Percentiles rank a stretch among this genome's conserved stretches.
Conservation (phyloP, 2,113 vertebrate genomes). For the Chlamydotis undulata region DNA sequence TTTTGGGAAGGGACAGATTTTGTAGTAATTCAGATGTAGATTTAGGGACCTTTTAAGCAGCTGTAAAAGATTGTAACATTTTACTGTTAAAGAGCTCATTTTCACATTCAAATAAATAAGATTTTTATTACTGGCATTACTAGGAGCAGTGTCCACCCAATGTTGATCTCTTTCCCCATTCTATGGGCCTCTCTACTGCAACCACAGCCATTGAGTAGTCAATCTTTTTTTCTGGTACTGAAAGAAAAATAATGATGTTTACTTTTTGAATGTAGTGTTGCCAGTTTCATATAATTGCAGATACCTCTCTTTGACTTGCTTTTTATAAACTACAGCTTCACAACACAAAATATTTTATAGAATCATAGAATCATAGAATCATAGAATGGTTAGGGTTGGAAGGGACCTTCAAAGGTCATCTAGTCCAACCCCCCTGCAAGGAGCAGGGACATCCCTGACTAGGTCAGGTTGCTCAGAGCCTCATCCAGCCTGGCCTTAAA, state of each 20-base stretch:
- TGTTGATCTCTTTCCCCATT: background rate
- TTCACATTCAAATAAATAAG: background rate
- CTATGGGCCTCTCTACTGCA: background rate
- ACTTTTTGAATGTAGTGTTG: background rate
- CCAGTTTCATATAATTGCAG: background rate
- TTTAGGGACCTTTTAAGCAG: background rate
- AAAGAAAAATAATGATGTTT: background rate
- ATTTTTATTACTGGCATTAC: background rate
- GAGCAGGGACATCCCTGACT: too few species aligned
- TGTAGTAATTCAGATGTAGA: background rate
- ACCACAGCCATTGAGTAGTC: background rate
- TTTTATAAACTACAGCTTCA: background rate
- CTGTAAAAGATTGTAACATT: background rate
- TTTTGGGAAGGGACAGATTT: background rate
- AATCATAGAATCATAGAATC: too few species aligned
- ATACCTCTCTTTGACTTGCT: background rate
- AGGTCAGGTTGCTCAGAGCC: too few species aligned
- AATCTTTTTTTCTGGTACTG: background rate
- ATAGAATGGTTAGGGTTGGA: too few species aligned
- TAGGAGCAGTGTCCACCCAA: rapidly evolving
- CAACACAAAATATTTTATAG: background rate
- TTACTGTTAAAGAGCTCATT: background rate
- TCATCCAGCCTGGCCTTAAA: too few species aligned
- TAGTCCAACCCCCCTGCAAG: too few species aligned
- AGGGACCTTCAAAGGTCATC: too few species aligned